phyloP scores from a whole-genome alignment of 92 coral and sea anemone genomes.

The Plumapathes pennacea region DNA sequence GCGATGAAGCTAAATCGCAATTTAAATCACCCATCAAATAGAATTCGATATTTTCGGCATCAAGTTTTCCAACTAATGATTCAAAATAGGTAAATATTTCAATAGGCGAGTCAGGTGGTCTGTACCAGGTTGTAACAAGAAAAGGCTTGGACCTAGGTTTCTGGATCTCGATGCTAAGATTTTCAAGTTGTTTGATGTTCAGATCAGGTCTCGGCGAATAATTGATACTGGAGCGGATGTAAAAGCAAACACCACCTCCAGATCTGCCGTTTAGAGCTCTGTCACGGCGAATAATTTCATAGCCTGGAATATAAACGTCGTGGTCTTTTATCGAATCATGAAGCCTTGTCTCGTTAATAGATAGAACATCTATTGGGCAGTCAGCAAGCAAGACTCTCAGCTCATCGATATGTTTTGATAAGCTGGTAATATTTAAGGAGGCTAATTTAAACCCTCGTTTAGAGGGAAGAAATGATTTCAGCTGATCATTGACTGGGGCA shows the following conservation, averaged over 20 bases:
- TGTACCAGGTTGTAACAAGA: conserved; percentile 50
- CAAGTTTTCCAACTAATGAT: conserved; percentile 34
- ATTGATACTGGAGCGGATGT: conserved; percentile 28
- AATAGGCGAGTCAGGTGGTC: conserved; percentile 45
- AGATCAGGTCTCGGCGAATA: conserved; percentile 18
- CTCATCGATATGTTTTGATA: conserved; percentile 51
- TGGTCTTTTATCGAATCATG: conserved; percentile 43
- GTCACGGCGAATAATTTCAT: conserved; percentile 53
- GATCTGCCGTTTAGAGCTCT: conserved; percentile 24
- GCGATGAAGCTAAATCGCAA: conserved; percentile 32
- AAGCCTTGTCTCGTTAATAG: conserved; percentile 57
- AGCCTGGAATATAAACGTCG: conserved; percentile 46
- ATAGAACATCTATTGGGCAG: conserved; percentile 33
- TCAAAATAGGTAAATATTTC: conserved; percentile 24
- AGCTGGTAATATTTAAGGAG: conserved; percentile 49
- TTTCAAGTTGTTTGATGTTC: conserved; percentile 11
- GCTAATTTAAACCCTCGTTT: conserved; percentile 50
- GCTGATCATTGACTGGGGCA: too few species aligned
- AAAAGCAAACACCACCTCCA: conserved; percentile 62
- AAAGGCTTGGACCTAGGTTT: conserved; percentile 59
- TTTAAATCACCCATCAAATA: conserved; percentile 39
- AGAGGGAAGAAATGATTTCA: conserved; percentile 4
- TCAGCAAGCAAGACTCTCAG: conserved; percentile 35
- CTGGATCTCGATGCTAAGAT: conserved; percentile 46
- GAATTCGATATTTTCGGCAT: conserved; percentile 51